phyloP scores from a whole-genome alignment of 1,140 invertebrate species.

The Drosophila nannoptera region DNA sequence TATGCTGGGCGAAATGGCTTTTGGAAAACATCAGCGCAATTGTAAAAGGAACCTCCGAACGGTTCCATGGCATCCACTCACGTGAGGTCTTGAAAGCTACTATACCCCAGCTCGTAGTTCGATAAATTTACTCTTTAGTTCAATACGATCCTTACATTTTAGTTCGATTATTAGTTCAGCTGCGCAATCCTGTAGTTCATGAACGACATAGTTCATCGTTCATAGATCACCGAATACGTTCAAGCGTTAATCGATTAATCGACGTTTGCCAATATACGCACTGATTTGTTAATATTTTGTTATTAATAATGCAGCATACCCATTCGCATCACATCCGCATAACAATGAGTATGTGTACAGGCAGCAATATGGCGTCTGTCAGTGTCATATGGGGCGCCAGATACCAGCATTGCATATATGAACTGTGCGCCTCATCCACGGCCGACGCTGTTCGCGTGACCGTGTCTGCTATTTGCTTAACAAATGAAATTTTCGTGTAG shows the following conservation, averaged over 20 bases:
- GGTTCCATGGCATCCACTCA: neutral
- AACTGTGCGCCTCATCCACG: constrained; percentile 30
- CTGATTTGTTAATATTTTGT: too few relatives aligned
- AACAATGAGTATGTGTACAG: constrained; percentile 10
- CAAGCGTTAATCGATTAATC: too few relatives aligned
- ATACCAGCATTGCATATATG: constrained; percentile 41
- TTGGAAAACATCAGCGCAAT: constrained; percentile 36
- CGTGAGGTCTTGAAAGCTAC: neutral
- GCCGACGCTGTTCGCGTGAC: constrained; percentile 26
- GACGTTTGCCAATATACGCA: too few relatives aligned
- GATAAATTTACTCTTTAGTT: too few relatives aligned
- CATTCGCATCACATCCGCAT: constrained; percentile 6
- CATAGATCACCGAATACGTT: too few relatives aligned
- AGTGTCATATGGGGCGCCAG: constrained; percentile 61
- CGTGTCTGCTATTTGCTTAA: constrained; percentile 65
- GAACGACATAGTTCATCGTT: too few relatives aligned
- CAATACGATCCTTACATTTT: too few relatives aligned
- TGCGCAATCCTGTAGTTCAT: too few relatives aligned
- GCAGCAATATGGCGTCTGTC: constrained; percentile 58
- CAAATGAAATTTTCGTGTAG: constrained; percentile 76
- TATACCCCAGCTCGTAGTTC: neutral
- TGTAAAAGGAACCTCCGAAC: constrained; percentile 10
- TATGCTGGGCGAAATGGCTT: constrained; percentile 41
- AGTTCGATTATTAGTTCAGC: too few relatives aligned
- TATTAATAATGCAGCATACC: neutral